Evolutionary conservation across 1,140 invertebrate genomes (phyloP).

Genomic region (Eciton burchellii): DNA sequence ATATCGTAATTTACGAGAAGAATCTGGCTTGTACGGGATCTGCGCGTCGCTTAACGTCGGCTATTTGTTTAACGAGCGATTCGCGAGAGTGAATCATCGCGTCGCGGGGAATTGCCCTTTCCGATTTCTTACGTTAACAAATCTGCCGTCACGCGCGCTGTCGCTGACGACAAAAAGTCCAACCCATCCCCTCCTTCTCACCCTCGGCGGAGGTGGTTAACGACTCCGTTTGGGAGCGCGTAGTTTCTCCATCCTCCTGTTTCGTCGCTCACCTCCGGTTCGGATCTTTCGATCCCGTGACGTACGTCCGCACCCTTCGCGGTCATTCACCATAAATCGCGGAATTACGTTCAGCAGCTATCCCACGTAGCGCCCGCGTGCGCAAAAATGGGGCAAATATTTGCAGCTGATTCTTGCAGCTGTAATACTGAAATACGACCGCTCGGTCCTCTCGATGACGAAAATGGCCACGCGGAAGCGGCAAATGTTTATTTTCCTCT

Average conservation of each 20-base stretch:
- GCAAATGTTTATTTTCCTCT: not conserved
- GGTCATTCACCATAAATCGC: constrained; percentile 74
- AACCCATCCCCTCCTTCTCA: too few relatives aligned
- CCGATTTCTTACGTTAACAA: constrained; percentile 6
- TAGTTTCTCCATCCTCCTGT: constrained; percentile 43
- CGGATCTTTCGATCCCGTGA: constrained; percentile 33
- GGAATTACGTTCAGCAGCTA: constrained; percentile 67
- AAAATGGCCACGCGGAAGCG: not conserved
- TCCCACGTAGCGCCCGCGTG: constrained; percentile 3
- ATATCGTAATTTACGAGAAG: constrained; percentile 24
- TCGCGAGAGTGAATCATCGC: constrained; percentile 46
- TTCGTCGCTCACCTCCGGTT: constrained; percentile 15
- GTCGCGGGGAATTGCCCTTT: constrained; percentile 24
- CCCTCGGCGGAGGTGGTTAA: too few relatives aligned
- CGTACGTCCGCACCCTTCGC: constrained; percentile 35
- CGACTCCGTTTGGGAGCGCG: constrained; percentile 50
- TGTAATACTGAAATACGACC: constrained; percentile 67
- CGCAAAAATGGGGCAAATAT: constrained; percentile 70
- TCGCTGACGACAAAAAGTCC: constrained; percentile 26
- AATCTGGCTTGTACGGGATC: not conserved
- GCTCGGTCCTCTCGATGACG: constrained; percentile 6
- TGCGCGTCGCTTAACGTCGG: not conserved
- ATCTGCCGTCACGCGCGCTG: constrained; percentile 21
- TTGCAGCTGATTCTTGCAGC: constrained; percentile 64
- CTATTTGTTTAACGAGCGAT: constrained; percentile 37